A percentile compares a stretch with the other conserved stretches of the same genome.
These are phyloP conservation scores for Phortica magna DNA, from an alignment of 2,888 invertebrate species.

Conservation along the genomic window DNA sequence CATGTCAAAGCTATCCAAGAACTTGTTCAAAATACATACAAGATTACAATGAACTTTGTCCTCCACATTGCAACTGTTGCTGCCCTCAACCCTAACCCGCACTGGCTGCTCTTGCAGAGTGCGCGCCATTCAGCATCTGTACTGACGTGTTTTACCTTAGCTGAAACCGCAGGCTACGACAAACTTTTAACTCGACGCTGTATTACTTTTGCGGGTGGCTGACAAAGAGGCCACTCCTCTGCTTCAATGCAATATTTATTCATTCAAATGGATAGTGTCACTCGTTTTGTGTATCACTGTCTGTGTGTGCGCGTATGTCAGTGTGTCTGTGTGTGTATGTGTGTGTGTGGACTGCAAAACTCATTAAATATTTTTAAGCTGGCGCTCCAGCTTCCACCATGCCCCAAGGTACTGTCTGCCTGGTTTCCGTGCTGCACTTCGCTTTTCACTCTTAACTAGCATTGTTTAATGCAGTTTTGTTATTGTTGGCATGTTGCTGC, in stretches of 20 bases:
- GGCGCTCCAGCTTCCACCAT: background rate
- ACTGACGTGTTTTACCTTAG: background rate
- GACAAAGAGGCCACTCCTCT: background rate
- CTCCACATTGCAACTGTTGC: background rate
- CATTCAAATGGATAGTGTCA: conserved; percentile 5
- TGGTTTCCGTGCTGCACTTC: background rate
- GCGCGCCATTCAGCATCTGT: background rate
- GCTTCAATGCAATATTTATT: background rate
- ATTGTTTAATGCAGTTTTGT: background rate
- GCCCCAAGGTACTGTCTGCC: background rate
- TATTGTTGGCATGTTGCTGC: background rate
- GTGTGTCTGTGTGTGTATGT: background rate
- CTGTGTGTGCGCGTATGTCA: background rate
- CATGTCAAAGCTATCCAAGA: background rate
- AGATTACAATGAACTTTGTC: conserved; percentile 11
- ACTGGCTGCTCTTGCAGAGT: background rate
- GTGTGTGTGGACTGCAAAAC: background rate
- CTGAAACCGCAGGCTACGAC: background rate
- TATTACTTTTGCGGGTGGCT: conserved; percentile 13
- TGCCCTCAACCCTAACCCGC: background rate
- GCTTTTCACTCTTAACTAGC: background rate
- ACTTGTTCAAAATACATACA: background rate
- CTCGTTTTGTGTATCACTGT: background rate
- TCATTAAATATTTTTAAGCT: conserved; percentile 23
- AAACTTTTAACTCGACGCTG: background rate